These are phyloP conservation scores for Drosophila kikkawai DNA, from an alignment of 1,140 invertebrate genomes.

Conservation along the genomic window DNA sequence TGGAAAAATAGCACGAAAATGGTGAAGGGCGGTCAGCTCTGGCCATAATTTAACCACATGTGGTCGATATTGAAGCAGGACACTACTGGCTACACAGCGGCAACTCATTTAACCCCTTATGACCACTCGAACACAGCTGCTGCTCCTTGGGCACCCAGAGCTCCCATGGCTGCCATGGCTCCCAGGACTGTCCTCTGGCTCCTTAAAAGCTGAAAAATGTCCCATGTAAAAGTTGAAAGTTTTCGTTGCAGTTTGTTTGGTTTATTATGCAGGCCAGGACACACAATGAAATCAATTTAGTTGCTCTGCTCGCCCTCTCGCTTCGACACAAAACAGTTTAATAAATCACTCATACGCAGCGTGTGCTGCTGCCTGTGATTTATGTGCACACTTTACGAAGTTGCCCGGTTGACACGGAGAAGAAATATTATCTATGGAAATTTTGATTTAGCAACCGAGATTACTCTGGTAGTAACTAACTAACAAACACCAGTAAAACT, in stretches of 20 bases:
- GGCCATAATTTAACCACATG: conserved; percentile 81
- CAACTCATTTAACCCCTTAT: conserved; percentile 76
- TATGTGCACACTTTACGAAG: conserved; percentile 53
- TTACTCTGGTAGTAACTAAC: conserved; percentile 11
- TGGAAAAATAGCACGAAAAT: conserved; percentile 66
- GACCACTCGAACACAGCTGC: conserved; percentile 57
- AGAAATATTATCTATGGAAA: conserved; percentile 53
- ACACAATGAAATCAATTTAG: conserved; percentile 72
- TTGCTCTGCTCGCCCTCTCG: conserved; percentile 19
- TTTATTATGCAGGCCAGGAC: conserved; percentile 63
- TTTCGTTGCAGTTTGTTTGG: conserved; percentile 54
- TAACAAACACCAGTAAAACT: conserved; percentile 34
- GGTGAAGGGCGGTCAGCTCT: conserved; percentile 21
- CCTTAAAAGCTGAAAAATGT: conserved; percentile 58
- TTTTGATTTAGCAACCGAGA: conserved; percentile 45
- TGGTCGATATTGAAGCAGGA: conserved; percentile 72
- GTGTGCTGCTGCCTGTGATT: conserved; percentile 61
- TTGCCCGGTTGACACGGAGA: conserved; percentile 15
- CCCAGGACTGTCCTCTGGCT: conserved; percentile 26
- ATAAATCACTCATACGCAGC: conserved; percentile 81
- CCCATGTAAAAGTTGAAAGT: conserved; percentile 32
- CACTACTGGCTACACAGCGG: conserved; percentile 25
- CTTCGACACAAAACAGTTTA: conserved; percentile 52
- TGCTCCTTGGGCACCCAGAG: conserved; percentile 17
- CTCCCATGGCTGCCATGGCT: neutral